Conservation (phyloP, 2,888 invertebrate species). For the Scelioninae gen. 1 region DNA sequence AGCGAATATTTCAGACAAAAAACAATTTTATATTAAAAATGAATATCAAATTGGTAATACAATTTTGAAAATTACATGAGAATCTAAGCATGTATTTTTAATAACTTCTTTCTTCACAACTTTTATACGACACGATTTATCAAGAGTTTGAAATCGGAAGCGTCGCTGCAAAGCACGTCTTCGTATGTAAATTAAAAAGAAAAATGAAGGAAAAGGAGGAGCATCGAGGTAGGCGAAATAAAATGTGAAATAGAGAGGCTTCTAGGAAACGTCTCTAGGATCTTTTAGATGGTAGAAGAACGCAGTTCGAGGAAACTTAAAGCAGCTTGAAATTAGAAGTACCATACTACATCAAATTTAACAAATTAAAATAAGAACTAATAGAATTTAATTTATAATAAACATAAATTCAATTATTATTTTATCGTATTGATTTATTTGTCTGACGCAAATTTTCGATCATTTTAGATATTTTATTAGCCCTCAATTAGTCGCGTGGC, state of each 20-base stretch:
- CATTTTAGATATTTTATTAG: no score
- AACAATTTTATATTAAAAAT: slow-evolving; percentile 18
- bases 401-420: no score
- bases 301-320: slow-evolving; percentile 11
- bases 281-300: slow-evolving; percentile 20
- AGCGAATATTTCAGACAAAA: neutral
- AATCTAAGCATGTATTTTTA: slow-evolving; percentile 50
- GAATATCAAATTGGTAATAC: slow-evolving; percentile 5
- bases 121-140: slow-evolving; percentile 59
- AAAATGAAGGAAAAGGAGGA: slow-evolving; percentile 49
- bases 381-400: no score
- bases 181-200: slow-evolving; percentile 69
- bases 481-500: no score
- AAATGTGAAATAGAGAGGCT: slow-evolving; percentile 65
- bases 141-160: slow-evolving; percentile 62
- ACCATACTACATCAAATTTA: neutral
- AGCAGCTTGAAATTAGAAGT: slow-evolving; percentile 2
- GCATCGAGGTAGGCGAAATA: slow-evolving; percentile 40
- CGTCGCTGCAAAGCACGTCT: slow-evolving; percentile 59
- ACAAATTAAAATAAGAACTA: neutral
- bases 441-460: no score
- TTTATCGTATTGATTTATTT: no score
- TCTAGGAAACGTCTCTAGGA: slow-evolving; percentile 49
- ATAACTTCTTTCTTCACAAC: slow-evolving; percentile 47
- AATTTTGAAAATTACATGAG: slow-evolving; percentile 36